A percentile compares a stretch with the other conserved stretches of the same genome.
Evolutionary conservation across 2,888 invertebrate genomes (phyloP).

Genomic region (Salpingus planirostris): DNA sequence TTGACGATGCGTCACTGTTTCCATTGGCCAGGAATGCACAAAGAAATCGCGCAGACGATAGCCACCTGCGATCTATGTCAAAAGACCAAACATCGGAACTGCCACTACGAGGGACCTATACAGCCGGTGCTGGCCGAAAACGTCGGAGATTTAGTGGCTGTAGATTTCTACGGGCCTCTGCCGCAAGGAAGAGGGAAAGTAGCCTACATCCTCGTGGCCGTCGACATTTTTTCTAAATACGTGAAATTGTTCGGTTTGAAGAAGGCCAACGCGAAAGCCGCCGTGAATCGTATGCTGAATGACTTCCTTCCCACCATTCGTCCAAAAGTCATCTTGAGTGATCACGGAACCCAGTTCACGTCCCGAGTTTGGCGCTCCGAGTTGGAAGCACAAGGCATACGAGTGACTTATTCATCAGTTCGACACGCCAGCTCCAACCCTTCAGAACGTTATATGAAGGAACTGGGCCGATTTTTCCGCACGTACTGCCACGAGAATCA

Average conservation of each 20-base stretch:
- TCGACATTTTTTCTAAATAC: neutral
- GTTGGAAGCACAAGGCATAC: neutral
- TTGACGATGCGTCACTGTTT: too few species aligned
- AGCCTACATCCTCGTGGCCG: neutral
- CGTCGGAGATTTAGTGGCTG: neutral
- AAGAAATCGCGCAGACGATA: constrained; percentile 1
- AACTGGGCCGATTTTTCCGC: neutral
- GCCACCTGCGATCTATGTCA: neutral
- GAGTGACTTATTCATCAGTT: neutral
- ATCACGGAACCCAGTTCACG: neutral
- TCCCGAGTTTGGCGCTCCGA: neutral
- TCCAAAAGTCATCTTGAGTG: neutral
- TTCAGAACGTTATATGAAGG: neutral
- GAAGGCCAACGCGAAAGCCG: neutral
- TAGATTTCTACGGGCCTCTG: neutral
- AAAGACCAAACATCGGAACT: neutral
- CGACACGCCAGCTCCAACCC: neutral
- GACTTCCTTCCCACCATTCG: neutral
- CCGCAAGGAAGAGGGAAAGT: neutral
- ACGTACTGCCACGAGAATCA: neutral
- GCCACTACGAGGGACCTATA: neutral
- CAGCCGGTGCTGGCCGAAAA: neutral
- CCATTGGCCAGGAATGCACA: constrained; percentile 1
- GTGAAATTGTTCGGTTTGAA: neutral
- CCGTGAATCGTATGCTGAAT: neutral